A percentile compares a stretch with the other conserved stretches of the same genome.
phyloP scores from a whole-genome alignment of 2,888 invertebrate species.

The Acleris literana region DNA sequence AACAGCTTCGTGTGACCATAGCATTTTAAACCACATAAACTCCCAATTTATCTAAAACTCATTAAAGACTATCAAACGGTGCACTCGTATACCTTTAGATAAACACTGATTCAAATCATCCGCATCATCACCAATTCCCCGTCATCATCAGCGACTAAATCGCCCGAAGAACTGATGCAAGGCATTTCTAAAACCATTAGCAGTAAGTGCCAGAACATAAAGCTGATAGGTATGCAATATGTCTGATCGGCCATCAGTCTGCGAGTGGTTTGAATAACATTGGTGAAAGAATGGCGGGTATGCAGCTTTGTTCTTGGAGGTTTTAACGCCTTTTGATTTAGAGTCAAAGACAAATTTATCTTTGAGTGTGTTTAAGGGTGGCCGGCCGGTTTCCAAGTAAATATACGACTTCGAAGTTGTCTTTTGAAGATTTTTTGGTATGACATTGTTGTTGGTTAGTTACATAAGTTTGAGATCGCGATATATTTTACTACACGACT shows the following conservation, averaged over 20 bases:
- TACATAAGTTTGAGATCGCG: too few relatives aligned
- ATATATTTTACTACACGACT: too few relatives aligned
- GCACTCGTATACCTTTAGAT: constrained; percentile 35
- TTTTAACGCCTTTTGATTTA: constrained; percentile 43
- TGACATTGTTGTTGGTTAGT: too few relatives aligned
- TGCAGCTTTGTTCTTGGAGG: constrained; percentile 47
- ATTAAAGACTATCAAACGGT: not conserved
- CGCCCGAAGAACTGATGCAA: constrained; percentile 65
- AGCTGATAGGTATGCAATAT: constrained; percentile 80
- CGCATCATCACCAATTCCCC: constrained; percentile 57
- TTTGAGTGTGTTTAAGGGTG: not conserved
- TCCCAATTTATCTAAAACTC: too few relatives aligned
- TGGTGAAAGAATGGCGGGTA: constrained; percentile 48
- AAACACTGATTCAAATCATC: constrained; percentile 45
- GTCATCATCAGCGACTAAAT: constrained; percentile 54
- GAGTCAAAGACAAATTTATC: not conserved
- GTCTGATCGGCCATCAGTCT: constrained; percentile 68
- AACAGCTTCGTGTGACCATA: too few relatives aligned
- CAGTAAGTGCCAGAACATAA: constrained; percentile 76
- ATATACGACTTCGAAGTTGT: too few relatives aligned
- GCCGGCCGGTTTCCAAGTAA: not conserved
- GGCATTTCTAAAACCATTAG: constrained; percentile 76
- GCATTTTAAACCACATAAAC: too few relatives aligned
- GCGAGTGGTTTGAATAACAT: constrained; percentile 58
- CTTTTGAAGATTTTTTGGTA: too few relatives aligned